phyloP scores from a whole-genome alignment of 2,888 invertebrate species.

The Pyrgus malvae region DNA sequence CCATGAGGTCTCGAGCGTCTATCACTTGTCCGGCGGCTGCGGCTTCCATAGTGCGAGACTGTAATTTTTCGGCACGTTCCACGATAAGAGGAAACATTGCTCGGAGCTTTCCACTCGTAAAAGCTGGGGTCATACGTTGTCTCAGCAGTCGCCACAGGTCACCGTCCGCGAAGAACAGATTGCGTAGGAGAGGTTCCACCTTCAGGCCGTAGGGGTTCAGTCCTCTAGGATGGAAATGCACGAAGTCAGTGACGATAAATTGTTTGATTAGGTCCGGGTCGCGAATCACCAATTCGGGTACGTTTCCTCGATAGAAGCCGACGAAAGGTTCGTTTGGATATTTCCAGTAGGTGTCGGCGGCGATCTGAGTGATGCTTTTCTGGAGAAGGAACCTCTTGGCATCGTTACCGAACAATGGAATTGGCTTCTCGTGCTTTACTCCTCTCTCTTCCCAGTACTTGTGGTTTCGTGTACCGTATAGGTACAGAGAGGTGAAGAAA shows the following conservation, averaged over 20 bases:
- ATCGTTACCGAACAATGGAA: slow-evolving; percentile 54
- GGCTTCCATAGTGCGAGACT: slow-evolving; percentile 36
- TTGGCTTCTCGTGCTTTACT: slow-evolving; percentile 51
- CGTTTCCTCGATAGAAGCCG: slow-evolving; percentile 49
- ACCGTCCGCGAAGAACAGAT: slow-evolving; percentile 55
- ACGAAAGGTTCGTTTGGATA: slow-evolving; percentile 55
- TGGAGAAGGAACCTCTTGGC: slow-evolving; percentile 42
- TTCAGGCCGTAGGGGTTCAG: slow-evolving; percentile 42
- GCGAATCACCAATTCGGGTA: slow-evolving; percentile 52
- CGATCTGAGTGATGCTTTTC: slow-evolving; percentile 46
- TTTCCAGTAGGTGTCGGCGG: slow-evolving; percentile 51
- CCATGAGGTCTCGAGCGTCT: slow-evolving; percentile 61
- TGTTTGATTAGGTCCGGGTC: slow-evolving; percentile 55
- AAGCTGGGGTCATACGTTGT: slow-evolving; percentile 56
- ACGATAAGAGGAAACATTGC: slow-evolving; percentile 62
- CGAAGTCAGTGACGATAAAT: slow-evolving; percentile 53
- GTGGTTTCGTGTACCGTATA: slow-evolving; percentile 40
- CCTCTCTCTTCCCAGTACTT: slow-evolving; percentile 52
- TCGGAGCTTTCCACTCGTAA: slow-evolving; percentile 57
- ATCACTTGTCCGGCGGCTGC: slow-evolving; percentile 40
- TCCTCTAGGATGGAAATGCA: slow-evolving; percentile 52
- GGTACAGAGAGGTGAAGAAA: slow-evolving; percentile 10
- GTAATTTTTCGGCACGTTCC: slow-evolving; percentile 53
- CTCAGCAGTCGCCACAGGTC: slow-evolving; percentile 58
- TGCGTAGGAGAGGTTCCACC: slow-evolving; percentile 52